Evolutionary conservation across 2,797 vertebrate species (phyloP), one percentile per base, ranked within the genome.

Genomic region (Crenichthys baileyi): DNA sequence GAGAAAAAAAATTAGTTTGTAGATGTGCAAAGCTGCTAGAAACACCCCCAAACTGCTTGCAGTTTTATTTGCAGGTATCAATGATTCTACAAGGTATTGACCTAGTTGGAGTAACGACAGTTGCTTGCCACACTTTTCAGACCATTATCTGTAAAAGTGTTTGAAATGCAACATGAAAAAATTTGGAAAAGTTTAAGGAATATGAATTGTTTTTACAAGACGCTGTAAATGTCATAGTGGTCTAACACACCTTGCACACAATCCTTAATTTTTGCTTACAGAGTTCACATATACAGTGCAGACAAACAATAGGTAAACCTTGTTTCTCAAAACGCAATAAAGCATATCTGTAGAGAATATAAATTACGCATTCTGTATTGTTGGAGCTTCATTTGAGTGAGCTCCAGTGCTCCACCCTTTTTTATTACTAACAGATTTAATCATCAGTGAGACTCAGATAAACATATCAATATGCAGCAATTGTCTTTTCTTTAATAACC

Each of bases 401-500:
- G 71, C 58, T 7, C 26, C 56, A 73, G 73, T 61, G 53, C 73
- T 82, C 75, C 87, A 63, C 83, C 83, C 85, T 80, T 70, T 55
- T 78, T 82, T 72, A 60, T 79, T 72, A 46, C 39, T 71, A 73
- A 76, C 72, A 74, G 44, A 79, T 84, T 78, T 48, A 77, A 84
- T 80, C 65, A 85, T 29, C 73, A 51, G 36, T 15, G 44, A 41
- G 36, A 75, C 53, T 70, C n/a, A 18, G 36, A 63, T 60, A 41
- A 77, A 76, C 39, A 46, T 68, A 56, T 75, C 24, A 84, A 79
- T 50, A 79, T 4, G n/a, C 0, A 63, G 29, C 7, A 51, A 13
- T 55, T 15, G 20, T 60, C 39, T 1, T 71, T n/a, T 75, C 53
- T 82, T 86, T 82, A 72, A 83, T 80, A 75, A 80, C 75, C 15